phyloP scores from a whole-genome alignment of 2,113 vertebrate genomes.

The Myiozetetes cayanensis region DNA sequence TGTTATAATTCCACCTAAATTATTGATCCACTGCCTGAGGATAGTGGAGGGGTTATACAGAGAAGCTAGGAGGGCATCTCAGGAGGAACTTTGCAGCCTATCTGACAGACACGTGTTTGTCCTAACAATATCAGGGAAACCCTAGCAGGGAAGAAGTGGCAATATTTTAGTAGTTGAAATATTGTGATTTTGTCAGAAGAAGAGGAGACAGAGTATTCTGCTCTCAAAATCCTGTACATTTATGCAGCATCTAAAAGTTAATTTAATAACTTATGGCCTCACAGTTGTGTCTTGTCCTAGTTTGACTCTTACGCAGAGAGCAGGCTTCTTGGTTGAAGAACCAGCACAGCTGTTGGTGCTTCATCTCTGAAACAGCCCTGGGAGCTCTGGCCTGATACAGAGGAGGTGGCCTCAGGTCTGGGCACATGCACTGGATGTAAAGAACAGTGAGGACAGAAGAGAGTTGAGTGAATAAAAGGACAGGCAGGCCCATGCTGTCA shows the following conservation, averaged over 20 bases:
- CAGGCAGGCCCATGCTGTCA: neutral
- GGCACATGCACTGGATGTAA: neutral
- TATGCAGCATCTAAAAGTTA: slow-evolving; percentile 10
- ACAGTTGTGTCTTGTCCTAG: neutral
- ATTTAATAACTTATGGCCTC: slow-evolving; percentile 59
- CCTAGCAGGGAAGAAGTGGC: slow-evolving; percentile 36
- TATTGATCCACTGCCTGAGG: neutral
- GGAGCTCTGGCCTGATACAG: accelerated
- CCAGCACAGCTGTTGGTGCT: neutral
- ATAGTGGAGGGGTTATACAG: neutral
- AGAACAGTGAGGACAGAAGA: neutral
- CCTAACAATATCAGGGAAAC: slow-evolving; percentile 40
- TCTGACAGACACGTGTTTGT: slow-evolving; percentile 40
- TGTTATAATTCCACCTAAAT: neutral
- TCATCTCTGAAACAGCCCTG: neutral
- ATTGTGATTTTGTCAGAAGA: slow-evolving; percentile 36
- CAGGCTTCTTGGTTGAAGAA: neutral
- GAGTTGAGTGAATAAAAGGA: neutral
- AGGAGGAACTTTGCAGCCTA: slow-evolving; percentile 55
- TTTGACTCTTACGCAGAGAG: neutral
- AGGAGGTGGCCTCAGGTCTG: neutral
- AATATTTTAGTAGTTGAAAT: slow-evolving; percentile 58
- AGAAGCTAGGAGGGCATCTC: slow-evolving; percentile 9
- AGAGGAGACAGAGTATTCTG: slow-evolving; percentile 5
- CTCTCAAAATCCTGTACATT: neutral